phyloP scores from a whole-genome alignment of 2,888 invertebrate genomes.

The Acholoe squamosa region DNA sequence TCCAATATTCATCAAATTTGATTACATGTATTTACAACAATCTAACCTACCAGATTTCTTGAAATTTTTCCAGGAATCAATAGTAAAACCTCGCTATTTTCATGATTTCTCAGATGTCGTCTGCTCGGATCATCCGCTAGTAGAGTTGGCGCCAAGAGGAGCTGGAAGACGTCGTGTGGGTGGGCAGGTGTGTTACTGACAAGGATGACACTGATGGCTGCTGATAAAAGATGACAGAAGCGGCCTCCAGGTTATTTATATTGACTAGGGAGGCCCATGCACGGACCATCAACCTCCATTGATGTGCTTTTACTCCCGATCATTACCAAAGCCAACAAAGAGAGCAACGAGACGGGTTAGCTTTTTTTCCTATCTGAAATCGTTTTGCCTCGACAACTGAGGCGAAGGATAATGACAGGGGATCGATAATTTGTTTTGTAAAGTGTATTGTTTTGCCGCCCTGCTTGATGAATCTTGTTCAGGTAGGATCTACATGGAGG shows the following conservation, averaged over 20 bases:
- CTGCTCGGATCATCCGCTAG: too few species aligned
- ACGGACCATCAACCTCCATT: constrained; percentile 14
- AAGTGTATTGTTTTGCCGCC: constrained; percentile 24
- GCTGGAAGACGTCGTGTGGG: background rate
- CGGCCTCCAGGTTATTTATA: constrained; percentile 36
- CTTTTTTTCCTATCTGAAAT: background rate
- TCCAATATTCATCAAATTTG: background rate
- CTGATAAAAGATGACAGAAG: constrained; percentile 12
- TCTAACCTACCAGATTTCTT: background rate
- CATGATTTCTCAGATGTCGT: too few species aligned
- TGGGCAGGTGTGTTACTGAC: constrained; percentile 19
- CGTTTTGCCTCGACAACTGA: background rate
- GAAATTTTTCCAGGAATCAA: background rate
- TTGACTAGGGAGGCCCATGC: background rate
- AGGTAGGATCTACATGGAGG: background rate
- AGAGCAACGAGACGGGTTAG: background rate
- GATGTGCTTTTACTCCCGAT: constrained; percentile 23
- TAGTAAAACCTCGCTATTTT: background rate
- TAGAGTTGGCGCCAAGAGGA: background rate
- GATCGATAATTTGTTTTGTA: constrained; percentile 8
- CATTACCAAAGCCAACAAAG: constrained; percentile 18
- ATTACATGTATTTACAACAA: too few species aligned
- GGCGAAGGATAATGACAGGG: constrained; percentile 19
- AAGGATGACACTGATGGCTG: background rate
- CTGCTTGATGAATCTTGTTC: background rate